Conservation (phyloP, 2,888 invertebrate genomes). For the Spisula subtruncata region DNA sequence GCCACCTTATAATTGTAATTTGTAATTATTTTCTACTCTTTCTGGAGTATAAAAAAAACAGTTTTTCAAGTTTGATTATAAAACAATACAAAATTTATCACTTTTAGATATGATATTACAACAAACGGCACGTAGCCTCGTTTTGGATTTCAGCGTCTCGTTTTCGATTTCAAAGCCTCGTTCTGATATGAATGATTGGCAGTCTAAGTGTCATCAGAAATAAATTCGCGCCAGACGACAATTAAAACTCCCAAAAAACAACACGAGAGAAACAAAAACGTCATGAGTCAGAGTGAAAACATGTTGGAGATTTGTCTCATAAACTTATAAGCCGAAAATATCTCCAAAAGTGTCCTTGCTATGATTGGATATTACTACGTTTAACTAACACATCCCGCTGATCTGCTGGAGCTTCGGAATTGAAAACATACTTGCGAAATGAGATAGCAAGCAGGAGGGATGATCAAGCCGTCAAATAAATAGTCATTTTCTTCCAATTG, state of each 20-base stretch:
- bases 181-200: slow-evolving; percentile 10
- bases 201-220: not conserved
- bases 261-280: slow-evolving; percentile 6
- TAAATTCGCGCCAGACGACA: slow-evolving; percentile 31
- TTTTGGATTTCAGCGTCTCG: not conserved
- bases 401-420: not conserved
- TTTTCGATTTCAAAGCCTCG: not conserved
- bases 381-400: not conserved
- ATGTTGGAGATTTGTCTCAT: slow-evolving; percentile 26
- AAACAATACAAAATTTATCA: slow-evolving; percentile 6
- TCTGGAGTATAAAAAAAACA: not conserved
- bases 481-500: slow-evolving; percentile 1
- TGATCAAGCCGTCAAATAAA: slow-evolving; percentile 10
- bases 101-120: not conserved
- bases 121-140: not conserved
- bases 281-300: not conserved
- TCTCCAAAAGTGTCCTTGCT: not conserved
- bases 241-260: slow-evolving; percentile 24
- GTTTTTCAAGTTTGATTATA: slow-evolving; percentile 3
- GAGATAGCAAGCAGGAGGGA: not conserved
- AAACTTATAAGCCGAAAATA: slow-evolving; percentile 19
- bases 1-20: not conserved
- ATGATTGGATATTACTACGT: slow-evolving; percentile 1
- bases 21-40: not conserved
- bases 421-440: not conserved